Percentiles rank a stretch among this genome's conserved stretches.
phyloP scores from a whole-genome alignment of 2,797 vertebrate genomes.

The Anguilla megastoma region DNA sequence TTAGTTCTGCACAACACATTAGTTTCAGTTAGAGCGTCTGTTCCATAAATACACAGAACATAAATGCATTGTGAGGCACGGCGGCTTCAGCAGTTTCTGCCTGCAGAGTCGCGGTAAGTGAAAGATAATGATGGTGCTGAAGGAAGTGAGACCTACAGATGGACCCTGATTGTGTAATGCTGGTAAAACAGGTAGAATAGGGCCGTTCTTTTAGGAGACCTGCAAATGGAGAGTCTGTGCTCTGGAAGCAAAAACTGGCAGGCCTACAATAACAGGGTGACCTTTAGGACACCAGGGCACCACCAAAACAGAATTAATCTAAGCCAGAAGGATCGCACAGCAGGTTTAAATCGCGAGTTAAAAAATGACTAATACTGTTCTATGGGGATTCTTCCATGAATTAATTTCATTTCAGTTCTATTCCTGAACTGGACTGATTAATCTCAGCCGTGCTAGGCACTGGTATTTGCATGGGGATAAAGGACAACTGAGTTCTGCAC shows the following conservation, averaged over 20 bases:
- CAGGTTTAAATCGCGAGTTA: too few relatives aligned
- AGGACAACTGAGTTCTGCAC: too few relatives aligned
- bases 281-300: background rate
- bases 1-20: background rate
- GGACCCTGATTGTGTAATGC: too few relatives aligned
- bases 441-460: too few relatives aligned
- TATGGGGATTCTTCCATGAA: too few relatives aligned
- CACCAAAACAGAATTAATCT: background rate
- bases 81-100: background rate
- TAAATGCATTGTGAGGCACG: background rate
- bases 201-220: too few relatives aligned
- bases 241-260: background rate
- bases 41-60: background rate
- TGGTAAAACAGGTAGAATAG: too few relatives aligned
- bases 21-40: background rate
- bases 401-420: too few relatives aligned
- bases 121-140: background rate
- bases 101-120: background rate
- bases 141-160: too few relatives aligned
- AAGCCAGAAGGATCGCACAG: background rate
- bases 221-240: background rate
- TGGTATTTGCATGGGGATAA: too few relatives aligned
- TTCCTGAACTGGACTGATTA: too few relatives aligned
- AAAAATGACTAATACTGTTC: too few relatives aligned
- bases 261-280: background rate